Base-by-base conservation (phyloP, 2,113 vertebrate species). In the Numida meleagris region DNA sequence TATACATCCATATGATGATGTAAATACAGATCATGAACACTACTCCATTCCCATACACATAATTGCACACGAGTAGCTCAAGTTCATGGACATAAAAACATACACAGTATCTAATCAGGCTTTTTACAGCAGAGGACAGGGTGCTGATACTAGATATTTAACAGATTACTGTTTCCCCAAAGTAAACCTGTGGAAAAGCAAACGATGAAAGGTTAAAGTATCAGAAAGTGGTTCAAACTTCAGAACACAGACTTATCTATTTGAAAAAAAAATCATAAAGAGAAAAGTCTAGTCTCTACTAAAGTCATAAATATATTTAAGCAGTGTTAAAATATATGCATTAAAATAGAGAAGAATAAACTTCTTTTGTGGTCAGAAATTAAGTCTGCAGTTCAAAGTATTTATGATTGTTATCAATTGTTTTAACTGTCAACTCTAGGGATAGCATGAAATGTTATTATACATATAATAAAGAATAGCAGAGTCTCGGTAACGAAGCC, bases 1-100 rank as follows among this genome's bases (percentile, higher is more conserved):
- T 98, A 98, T 98, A 98, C 98, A 98, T 98, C 98, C 97, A 98
- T 98, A 98, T 98, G 98, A 98, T 98, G 97, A 98, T 97, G 97
- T 97, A 98, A 97, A 97, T 98, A 98, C 98, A 97, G 97, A 98
- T 98, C 97, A 98, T 98, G 98, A 98, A 98, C 97, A 98, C 97
- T 98, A 98, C 98, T 98, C 98, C 98, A 98, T 98, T 98, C 98
- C 97, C 98, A 98, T 98, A 98, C 97, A 98, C 97, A 96, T 97
- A 98, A 98, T 97, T 98, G 98, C 98, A 98, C 98, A 98, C 88
- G 98, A 98, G 98, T 98, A 98, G 98, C 97, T 97, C 97, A 96
- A 97, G 98, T 98, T 98, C 98, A 98, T 98, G 98, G 97, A 98
- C 98, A 97, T 97, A 97, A 94, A 97, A 98, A 98, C 98, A 98